phyloP scores from a whole-genome alignment of 1,140 invertebrate genomes.

The Drosophila lacertosa region DNA sequence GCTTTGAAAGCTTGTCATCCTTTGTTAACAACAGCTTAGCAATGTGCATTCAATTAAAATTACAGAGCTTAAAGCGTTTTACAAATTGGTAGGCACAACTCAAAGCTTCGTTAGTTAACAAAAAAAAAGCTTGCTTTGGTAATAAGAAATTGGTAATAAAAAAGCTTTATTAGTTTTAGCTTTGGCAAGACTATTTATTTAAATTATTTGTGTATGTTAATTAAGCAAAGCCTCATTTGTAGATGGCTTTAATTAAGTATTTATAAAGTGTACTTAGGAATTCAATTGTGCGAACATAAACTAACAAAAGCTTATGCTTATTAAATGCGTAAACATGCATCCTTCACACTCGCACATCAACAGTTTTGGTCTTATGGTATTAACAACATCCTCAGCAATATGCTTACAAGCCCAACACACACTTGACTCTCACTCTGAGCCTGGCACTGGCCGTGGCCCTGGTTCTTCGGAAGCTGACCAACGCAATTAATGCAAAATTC shows the following conservation, averaged over 20 bases:
- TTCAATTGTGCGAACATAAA: not conserved
- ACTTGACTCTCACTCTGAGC: slow-evolving; percentile 9
- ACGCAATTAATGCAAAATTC: slow-evolving; percentile 66
- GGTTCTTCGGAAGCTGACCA: slow-evolving; percentile 9
- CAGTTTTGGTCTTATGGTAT: slow-evolving; percentile 23
- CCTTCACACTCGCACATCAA: slow-evolving; percentile 50
- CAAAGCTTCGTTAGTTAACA: slow-evolving; percentile 4
- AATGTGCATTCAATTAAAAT: not conserved
- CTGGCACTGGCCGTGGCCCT: not conserved
- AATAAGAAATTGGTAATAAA: too few relatives aligned
- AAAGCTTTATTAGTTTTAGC: too few relatives aligned
- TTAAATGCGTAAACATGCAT: slow-evolving; percentile 17
- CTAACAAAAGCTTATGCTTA: slow-evolving; percentile 7
- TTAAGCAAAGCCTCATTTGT: too few relatives aligned
- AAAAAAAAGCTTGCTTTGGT: too few relatives aligned
- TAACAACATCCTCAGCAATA: slow-evolving; percentile 41
- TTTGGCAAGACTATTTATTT: too few relatives aligned
- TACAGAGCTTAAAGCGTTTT: slow-evolving; percentile 15
- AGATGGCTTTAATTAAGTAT: too few relatives aligned
- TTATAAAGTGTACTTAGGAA: too few relatives aligned
- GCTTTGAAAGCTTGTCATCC: slow-evolving; percentile 31
- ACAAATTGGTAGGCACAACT: not conserved
- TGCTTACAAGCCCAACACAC: slow-evolving; percentile 38
- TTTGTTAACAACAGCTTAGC: slow-evolving; percentile 25
- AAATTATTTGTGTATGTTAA: not conserved